Evolutionary conservation across 2,888 invertebrate species (phyloP).

Genomic region (Branchipolynoe longqiensis): DNA sequence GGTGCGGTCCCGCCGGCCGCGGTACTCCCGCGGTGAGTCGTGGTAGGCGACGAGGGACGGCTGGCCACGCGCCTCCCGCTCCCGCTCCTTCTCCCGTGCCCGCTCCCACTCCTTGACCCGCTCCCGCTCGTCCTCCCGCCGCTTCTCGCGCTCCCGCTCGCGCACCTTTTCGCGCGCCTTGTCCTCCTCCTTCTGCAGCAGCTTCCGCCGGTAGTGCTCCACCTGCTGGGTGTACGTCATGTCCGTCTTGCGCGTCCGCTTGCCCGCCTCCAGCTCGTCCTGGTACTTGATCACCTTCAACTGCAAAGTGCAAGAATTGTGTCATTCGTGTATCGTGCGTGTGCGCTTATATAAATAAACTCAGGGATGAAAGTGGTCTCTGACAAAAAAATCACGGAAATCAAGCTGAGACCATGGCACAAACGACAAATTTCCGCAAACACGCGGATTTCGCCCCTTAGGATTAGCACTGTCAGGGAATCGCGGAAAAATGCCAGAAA

Average conservation of each 20-base stretch:
- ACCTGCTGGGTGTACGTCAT: conserved; percentile 92
- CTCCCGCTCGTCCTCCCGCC: conserved; percentile 63
- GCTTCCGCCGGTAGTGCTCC: conserved; percentile 93
- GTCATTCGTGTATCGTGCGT: no score
- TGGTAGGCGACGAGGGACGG: conserved; percentile 40
- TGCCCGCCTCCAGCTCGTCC: conserved; percentile 95
- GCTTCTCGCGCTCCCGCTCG: conserved; percentile 63
- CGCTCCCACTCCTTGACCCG: conserved; percentile 65
- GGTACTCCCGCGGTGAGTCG: conserved; percentile 36
- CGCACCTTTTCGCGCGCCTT: conserved; percentile 63
- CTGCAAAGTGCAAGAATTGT: conserved; percentile 71
- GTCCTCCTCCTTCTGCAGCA: conserved; percentile 87
- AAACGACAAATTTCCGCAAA: no score
- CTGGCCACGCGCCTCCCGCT: conserved; percentile 58
- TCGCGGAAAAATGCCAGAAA: no score
- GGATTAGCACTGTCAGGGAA: no score
- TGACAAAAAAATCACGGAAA: no score
- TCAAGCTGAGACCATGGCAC: no score
- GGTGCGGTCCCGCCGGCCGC: conserved; percentile 43
- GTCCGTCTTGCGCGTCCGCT: conserved; percentile 83
- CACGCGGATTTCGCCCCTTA: no score
- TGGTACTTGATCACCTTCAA: conserved; percentile 96
- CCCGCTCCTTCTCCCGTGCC: conserved; percentile 61
- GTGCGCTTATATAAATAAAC: no score
- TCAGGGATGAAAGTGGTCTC: no score